These are phyloP conservation scores for Botia almorhae DNA, from an alignment of 2,797 vertebrate genomes.

Conservation along the genomic window DNA sequence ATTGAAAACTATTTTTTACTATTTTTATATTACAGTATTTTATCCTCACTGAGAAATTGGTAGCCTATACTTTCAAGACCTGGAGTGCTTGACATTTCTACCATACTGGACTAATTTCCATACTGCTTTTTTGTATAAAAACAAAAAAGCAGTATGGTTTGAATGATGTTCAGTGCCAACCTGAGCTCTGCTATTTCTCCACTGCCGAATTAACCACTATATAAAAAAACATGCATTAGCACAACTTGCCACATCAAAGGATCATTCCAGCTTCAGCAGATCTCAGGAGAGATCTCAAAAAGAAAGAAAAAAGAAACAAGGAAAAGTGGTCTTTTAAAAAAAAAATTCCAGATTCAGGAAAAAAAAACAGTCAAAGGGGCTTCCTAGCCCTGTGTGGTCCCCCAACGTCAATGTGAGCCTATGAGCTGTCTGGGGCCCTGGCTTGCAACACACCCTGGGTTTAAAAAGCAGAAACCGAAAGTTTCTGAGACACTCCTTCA, in stretches of 20 bases:
- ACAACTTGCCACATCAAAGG: slow-evolving; percentile 71
- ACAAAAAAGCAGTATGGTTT: slow-evolving; percentile 58
- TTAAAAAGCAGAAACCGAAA: slow-evolving; percentile 79
- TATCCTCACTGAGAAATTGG: neutral
- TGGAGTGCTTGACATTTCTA: slow-evolving; percentile 14
- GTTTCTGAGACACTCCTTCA: slow-evolving; percentile 69
- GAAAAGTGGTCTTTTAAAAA: slow-evolving; percentile 24
- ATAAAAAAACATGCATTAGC: slow-evolving; percentile 61
- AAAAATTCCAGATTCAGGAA: slow-evolving; percentile 9
- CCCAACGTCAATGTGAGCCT: slow-evolving; percentile 61
- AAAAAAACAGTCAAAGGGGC: slow-evolving; percentile 22
- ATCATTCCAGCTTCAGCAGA: slow-evolving; percentile 57
- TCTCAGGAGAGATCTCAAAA: slow-evolving; percentile 39
- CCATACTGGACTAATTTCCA: slow-evolving; percentile 49
- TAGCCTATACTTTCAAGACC: slow-evolving; percentile 58
- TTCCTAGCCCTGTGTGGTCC: slow-evolving; percentile 73
- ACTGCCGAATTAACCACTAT: slow-evolving; percentile 57
- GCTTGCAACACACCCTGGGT: slow-evolving; percentile 76
- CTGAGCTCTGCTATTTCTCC: slow-evolving; percentile 63
- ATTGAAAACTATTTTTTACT: neutral
- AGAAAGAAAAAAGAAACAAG: slow-evolving; percentile 28
- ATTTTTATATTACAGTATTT: neutral
- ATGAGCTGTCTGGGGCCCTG: slow-evolving; percentile 76
- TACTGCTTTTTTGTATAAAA: slow-evolving; percentile 54
- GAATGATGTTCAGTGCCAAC: slow-evolving; percentile 67